phyloP scores from a whole-genome alignment of 2,888 invertebrate genomes.

The Pomacea canaliculata region DNA sequence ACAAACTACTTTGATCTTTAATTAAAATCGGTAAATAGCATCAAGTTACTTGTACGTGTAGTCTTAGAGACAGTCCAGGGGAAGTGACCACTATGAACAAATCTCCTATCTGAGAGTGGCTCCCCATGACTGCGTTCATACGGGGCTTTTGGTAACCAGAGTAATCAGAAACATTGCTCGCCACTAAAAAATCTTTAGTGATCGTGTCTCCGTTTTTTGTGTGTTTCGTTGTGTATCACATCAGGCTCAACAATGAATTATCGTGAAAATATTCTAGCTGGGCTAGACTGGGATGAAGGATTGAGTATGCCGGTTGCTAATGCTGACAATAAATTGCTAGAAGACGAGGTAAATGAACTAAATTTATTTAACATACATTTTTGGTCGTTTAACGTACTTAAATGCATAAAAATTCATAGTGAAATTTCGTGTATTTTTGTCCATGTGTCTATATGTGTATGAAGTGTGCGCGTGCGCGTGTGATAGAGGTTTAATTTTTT shows the following conservation, averaged over 20 bases:
- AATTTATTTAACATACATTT: too few relatives aligned
- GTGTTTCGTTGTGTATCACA: not conserved
- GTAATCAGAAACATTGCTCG: slow-evolving; percentile 42
- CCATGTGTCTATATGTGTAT: too few relatives aligned
- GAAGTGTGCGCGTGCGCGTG: too few relatives aligned
- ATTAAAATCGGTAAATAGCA: too few relatives aligned
- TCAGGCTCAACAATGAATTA: slow-evolving; percentile 43
- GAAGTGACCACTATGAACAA: too few relatives aligned
- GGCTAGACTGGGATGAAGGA: slow-evolving; percentile 70
- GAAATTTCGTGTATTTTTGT: too few relatives aligned
- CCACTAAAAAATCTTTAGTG: not conserved
- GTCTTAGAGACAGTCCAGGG: too few relatives aligned
- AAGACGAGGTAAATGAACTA: slow-evolving; percentile 59
- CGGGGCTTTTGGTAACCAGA: slow-evolving; percentile 54
- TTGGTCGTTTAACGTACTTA: too few relatives aligned
- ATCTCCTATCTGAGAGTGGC: not conserved
- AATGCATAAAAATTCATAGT: too few relatives aligned
- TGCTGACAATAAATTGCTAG: slow-evolving; percentile 66
- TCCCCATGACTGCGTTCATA: slow-evolving; percentile 32
- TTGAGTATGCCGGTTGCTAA: slow-evolving; percentile 70
- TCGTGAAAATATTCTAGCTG: slow-evolving; percentile 58
- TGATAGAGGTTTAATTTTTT: too few relatives aligned
- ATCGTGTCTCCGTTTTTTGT: not conserved
- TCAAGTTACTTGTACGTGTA: too few relatives aligned
- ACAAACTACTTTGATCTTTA: too few relatives aligned